Percentiles rank a stretch among this genome's conserved stretches.
These are phyloP conservation scores for Drosophila tristis DNA, from an alignment of 1,140 invertebrate species.

Conservation along the genomic window DNA sequence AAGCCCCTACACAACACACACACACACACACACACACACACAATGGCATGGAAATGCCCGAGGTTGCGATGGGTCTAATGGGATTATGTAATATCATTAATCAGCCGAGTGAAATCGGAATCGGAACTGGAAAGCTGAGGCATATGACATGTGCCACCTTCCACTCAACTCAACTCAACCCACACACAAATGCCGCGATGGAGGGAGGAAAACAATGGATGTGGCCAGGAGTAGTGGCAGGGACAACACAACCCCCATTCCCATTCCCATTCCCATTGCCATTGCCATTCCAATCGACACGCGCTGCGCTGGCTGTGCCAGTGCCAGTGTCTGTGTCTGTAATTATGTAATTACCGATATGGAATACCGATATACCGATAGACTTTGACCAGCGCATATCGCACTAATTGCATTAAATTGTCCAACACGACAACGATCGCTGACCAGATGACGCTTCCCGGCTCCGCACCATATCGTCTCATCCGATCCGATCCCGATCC, in stretches of 20 bases:
- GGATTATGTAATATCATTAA: constrained; percentile 79
- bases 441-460: constrained; percentile 59
- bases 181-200: background rate
- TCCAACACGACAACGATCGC: constrained; percentile 56
- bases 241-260: constrained; percentile 36
- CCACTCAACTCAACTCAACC: background rate
- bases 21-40: too few species aligned
- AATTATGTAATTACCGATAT: constrained; percentile 72
- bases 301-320: constrained; percentile 37
- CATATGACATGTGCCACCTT: constrained; percentile 61
- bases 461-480: constrained; percentile 1
- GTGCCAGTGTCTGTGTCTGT: constrained; percentile 52
- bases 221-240: constrained; percentile 11
- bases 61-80: constrained; percentile 48
- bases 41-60: background rate
- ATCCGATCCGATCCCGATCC: constrained; percentile 13
- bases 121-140: constrained; percentile 12
- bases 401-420: constrained; percentile 81
- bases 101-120: constrained; percentile 66
- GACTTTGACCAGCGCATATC: constrained; percentile 53
- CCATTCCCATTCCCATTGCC: constrained; percentile 12
- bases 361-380: constrained; percentile 17
- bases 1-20: too few species aligned
- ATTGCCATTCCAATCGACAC: constrained; percentile 39
- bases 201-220: background rate